Conservation (phyloP, 23 tunicate species). For the Phallusia fumigata region DNA sequence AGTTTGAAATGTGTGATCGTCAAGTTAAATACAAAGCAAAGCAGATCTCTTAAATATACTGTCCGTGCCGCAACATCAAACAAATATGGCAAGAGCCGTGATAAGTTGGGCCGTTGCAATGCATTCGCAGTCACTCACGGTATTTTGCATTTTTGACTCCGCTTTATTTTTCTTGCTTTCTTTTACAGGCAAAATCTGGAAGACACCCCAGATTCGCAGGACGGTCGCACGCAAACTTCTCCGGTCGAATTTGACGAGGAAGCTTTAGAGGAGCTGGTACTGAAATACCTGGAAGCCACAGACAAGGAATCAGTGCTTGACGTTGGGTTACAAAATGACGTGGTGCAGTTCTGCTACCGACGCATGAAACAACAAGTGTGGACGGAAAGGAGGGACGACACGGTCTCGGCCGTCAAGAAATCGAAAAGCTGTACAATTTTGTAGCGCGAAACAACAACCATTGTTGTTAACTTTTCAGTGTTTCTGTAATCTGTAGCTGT, state of each 20-base stretch:
- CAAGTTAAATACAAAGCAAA: background rate
- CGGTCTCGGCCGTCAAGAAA: background rate
- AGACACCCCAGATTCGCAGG: background rate
- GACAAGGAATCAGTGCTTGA: background rate
- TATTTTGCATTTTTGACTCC: background rate
- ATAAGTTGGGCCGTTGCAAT: too few relatives aligned
- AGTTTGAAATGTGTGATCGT: background rate
- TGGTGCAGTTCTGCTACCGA: constrained; percentile 1
- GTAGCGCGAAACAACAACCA: background rate
- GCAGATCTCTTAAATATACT: background rate
- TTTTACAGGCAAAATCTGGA: background rate
- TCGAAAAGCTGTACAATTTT: background rate
- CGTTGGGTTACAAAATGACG: constrained; percentile 1
- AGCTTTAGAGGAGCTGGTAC: background rate
- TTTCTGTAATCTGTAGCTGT: too few relatives aligned
- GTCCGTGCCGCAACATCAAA: background rate
- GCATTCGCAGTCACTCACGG: too few relatives aligned
- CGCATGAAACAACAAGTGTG: background rate
- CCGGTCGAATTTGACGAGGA: constrained; percentile 7
- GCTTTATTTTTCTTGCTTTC: background rate
- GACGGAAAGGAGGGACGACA: background rate
- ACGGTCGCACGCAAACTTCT: background rate
- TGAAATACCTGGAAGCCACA: background rate
- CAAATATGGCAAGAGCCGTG: too few relatives aligned
- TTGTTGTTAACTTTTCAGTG: too few relatives aligned